phyloP scores from a whole-genome alignment of 2,113 vertebrate genomes.

The Oophaga pumilio region DNA sequence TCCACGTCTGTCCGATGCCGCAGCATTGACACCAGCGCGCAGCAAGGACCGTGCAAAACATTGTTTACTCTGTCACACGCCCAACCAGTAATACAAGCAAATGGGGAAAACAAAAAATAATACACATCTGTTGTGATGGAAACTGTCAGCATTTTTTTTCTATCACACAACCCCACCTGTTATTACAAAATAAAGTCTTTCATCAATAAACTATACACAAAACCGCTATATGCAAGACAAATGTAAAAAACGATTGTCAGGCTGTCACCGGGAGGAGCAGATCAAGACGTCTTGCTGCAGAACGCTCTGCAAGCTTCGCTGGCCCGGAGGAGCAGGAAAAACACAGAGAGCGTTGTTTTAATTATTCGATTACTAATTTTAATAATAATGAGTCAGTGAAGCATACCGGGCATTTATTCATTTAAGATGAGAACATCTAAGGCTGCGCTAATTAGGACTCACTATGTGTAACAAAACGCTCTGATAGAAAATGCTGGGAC shows the following conservation, averaged over 20 bases:
- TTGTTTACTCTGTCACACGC: background rate
- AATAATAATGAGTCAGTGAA: background rate
- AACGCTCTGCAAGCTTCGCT: background rate
- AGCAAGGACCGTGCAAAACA: background rate
- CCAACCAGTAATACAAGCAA: conserved; percentile 11
- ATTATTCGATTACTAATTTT: conserved; percentile 18
- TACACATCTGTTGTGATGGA: background rate
- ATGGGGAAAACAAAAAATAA: background rate
- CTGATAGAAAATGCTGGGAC: background rate
- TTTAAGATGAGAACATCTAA: background rate
- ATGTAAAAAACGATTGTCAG: background rate
- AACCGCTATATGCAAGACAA: background rate
- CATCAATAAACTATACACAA: background rate
- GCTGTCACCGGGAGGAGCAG: background rate
- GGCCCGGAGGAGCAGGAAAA: background rate
- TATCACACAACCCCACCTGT: background rate
- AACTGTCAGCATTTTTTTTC: conserved; percentile 3
- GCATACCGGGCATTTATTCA: background rate
- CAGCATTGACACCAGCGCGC: background rate
- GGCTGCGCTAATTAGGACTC: background rate
- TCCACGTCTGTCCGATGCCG: background rate
- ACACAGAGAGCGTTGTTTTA: background rate
- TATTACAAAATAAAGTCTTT: conserved; percentile 6
- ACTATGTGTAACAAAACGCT: background rate
- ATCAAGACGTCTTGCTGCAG: background rate